Base-by-base conservation (phyloP, 1,140 invertebrate species). In the Macrocentrus cingulum region DNA sequence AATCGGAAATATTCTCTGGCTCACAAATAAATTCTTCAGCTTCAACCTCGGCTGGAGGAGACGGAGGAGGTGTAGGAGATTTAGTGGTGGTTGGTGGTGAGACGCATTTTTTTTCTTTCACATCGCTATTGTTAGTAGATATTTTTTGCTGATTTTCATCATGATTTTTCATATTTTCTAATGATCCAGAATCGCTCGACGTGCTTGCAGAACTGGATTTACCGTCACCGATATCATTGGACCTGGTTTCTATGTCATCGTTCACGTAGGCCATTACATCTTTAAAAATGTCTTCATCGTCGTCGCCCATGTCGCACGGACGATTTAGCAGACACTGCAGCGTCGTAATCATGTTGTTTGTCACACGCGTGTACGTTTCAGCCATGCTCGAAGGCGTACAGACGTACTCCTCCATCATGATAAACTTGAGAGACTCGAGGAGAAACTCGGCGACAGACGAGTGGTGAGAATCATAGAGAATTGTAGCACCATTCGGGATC, bases 381-480 rank as follows among this genome's bases (percentile, higher is more conserved):
- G 58, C 51, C 9, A 66, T 29, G 20, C 18, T 57, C 7, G 56
- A 29, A 11, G 56, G 19, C 23, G 53, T 41, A 16, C 61, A 62
- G 6, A 67, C 59, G 22, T 61, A 63, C 15, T 61, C 56, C 36
- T 54, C 55, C 9, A 69, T 18, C 13, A 50, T 16, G 7, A 39
- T 52, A 50, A 68, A 23, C 51, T 63, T 66, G 7, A 55, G 23
- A 1, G 65, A 64, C 53, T 63, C 46, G 9, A 66, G 41, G 39
- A 70, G 56, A 54, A 68, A 66, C 8, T 54, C 52, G 16, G 55
- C 15, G 42, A 68, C 65, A 64, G 65, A 66, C 64, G 49, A 16
- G 52, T 53, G 44, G 50, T 50, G 25, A 13, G 16, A 36, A 16
- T 44, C 25, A n/a, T 56, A 29, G 0, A 59, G 13, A 50, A 63